A percentile compares a stretch with the other conserved stretches of the same genome.
These are phyloP conservation scores for Tragelaphus strepsiceros DNA, from an alignment of 2,113 vertebrate genomes.

Conservation along the genomic window DNA sequence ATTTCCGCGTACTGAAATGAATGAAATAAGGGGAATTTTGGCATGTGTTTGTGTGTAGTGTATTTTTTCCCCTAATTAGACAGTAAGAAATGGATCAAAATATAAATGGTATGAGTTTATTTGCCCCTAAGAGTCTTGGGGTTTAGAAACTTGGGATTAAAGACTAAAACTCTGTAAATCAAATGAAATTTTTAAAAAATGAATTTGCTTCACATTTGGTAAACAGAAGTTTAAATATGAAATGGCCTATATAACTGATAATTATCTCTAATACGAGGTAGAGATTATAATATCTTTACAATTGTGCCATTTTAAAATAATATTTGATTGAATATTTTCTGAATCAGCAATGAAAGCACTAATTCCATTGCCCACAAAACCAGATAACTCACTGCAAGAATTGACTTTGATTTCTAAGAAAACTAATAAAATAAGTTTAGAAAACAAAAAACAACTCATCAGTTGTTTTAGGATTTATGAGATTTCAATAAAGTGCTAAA, in stretches of 20 bases:
- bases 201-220: not conserved
- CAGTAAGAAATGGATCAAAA: constrained; percentile 31
- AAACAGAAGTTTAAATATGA: not conserved
- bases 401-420: not conserved
- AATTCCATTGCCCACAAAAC: not conserved
- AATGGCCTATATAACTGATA: not conserved
- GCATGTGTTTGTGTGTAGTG: constrained; percentile 15
- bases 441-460: not conserved
- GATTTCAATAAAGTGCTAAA: not conserved
- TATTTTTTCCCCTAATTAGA: constrained; percentile 23
- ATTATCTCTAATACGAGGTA: not conserved
- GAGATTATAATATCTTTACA: not conserved
- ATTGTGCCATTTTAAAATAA: not conserved
- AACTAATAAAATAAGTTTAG: not conserved
- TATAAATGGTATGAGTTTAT: not conserved
- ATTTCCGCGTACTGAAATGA: constrained; percentile 48
- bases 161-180: not conserved
- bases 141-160: not conserved
- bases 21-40: not conserved
- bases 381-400: not conserved
- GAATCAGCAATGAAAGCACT: not conserved
- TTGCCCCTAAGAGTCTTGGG: not conserved
- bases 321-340: not conserved
- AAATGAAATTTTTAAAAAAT: not conserved
- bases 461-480: not conserved